Evolutionary conservation across 2,888 invertebrate species (phyloP).

Genomic region (Bellardia pandia): DNA sequence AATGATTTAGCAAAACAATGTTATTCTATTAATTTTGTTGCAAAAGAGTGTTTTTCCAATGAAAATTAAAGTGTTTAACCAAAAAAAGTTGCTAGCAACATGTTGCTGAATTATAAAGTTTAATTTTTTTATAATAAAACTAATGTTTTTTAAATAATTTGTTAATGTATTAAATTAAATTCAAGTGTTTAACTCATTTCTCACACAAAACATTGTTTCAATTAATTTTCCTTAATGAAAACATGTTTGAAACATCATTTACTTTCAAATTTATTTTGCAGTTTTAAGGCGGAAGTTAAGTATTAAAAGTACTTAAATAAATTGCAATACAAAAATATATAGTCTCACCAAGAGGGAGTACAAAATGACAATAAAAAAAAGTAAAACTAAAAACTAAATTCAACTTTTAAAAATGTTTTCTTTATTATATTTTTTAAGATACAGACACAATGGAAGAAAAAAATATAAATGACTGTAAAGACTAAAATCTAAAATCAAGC

Average conservation of each 20-base stretch:
- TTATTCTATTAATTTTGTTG: no score
- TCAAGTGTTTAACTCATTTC: no score
- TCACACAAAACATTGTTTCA: not conserved
- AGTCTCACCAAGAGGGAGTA: not conserved
- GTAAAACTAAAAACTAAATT: not conserved
- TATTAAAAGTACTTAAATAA: conserved; percentile 49
- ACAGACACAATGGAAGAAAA: not conserved
- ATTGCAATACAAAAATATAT: not conserved
- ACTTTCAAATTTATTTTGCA: conserved; percentile 40
- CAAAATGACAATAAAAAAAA: conserved; percentile 7
- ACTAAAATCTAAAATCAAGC: conserved; percentile 18
- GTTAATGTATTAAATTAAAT: no score
- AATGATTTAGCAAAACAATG: no score
- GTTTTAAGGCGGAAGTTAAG: conserved; percentile 52
- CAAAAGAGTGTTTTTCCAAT: no score
- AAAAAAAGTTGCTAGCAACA: not conserved
- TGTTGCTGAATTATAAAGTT: not conserved
- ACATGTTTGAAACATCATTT: conserved; percentile 24
- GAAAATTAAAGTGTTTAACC: no score
- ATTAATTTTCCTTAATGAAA: not conserved
- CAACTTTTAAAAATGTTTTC: conserved; percentile 23
- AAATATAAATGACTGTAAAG: conserved; percentile 17
- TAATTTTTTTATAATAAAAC: not conserved
- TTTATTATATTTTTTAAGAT: not conserved
- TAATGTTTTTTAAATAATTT: no score